Evolutionary conservation across 2,113 vertebrate genomes (phyloP), one percentile per base, ranked within the genome.

Genomic region (Shinisaurus crocodilurus): DNA sequence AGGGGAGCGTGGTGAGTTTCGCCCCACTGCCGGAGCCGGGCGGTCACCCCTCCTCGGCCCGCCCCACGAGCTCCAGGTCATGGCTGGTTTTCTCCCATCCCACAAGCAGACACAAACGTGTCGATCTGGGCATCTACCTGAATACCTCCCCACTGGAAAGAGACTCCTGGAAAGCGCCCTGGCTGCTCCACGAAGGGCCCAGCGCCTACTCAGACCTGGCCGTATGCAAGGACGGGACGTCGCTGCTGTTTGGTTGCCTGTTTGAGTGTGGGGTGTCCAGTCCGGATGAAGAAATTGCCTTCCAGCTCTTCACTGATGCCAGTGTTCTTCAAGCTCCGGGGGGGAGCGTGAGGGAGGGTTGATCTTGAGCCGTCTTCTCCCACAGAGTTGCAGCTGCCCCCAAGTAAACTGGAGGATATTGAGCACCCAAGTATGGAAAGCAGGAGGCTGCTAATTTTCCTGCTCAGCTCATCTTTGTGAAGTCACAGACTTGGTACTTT

Each of bases 61-160:
- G 65, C 7, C 82, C 0, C 4, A 43, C 6, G 10, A 0, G 0
- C 0, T 0, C 13, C 0, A 8, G 18, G 0, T 94, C 96, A 0
- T 99, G 98, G 98, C 96, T 99, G 8, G 96, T 99, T 3, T 99
- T 98, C 95, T 98, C 98, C 25, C 99, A 99, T 74, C 99, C 99
- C 6, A 98, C 97, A 2, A 84, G 89, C 92, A 97, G 88, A 87
- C 96, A 6, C 3, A 91, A 50, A 3, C 97, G 99, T 10, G 72
- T 92, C 0, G 95, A 99, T 92, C 90, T 99, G 90, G 99, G 99
- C 0, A 93, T 99, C 90, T 99, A 99, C 4, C 86, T 99, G 43
- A 99, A 98, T 95, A 96, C 95, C 0, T 96, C 95, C 5, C 98
- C 98, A 0, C 88, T 97, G 93, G 96, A 96, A 12, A 86, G 29